Percentiles rank a stretch among this genome's conserved stretches.
Evolutionary conservation across 2,797 vertebrate species (phyloP).

Genomic region (Naso thynnoides): DNA sequence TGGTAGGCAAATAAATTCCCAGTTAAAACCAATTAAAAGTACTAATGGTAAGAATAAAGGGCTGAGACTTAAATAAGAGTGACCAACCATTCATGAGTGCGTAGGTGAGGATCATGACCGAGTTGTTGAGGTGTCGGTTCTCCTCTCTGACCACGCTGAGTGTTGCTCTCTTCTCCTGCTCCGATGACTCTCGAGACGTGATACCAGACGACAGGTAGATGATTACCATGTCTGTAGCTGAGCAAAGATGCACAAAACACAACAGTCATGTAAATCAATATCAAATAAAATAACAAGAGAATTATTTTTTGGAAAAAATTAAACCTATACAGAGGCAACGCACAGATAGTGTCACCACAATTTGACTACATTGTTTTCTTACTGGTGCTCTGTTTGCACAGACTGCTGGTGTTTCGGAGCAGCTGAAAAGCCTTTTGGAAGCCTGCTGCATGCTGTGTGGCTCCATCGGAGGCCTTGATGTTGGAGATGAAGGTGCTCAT

Average conservation of each 20-base stretch:
- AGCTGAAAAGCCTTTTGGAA: constrained; percentile 98
- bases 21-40: not conserved
- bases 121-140: constrained; percentile 96
- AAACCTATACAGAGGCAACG: not conserved
- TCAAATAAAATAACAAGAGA: not conserved
- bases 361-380: constrained; percentile 65
- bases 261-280: not conserved
- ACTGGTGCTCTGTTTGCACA: constrained; percentile 90
- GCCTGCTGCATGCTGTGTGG: constrained; percentile 93
- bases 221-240: constrained; percentile 95
- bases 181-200: constrained; percentile 92
- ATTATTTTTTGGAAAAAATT: not conserved
- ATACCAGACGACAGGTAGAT: constrained; percentile 97
- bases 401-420: constrained; percentile 92
- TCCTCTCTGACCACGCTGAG: constrained; percentile 94
- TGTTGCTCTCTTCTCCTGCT: constrained; percentile 95
- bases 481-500: constrained; percentile 95
- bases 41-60: too few species aligned
- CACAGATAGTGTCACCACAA: not conserved
- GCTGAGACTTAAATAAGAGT: rapidly evolving
- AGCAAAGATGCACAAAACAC: constrained; percentile 24
- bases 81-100: constrained; percentile 96
- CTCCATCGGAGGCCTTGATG: constrained; percentile 91
- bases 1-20: not conserved
- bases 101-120: constrained; percentile 98